Percentiles rank a stretch among this genome's conserved stretches.
phyloP scores from a whole-genome alignment of 2,113 vertebrate species.

The Indicator maculatus region DNA sequence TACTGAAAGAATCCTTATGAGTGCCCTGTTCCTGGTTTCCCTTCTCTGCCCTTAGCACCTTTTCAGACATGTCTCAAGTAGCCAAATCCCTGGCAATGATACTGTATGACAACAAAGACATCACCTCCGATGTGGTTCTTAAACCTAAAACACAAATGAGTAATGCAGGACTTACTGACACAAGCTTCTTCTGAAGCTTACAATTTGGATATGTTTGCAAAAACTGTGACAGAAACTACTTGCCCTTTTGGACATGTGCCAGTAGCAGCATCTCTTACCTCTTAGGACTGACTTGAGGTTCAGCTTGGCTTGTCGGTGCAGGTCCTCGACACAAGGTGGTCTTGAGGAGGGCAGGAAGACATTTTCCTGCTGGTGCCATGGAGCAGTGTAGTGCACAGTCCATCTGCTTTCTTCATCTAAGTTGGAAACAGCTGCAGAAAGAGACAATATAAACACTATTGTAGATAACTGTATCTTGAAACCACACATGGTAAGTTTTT shows the following conservation, averaged over 20 bases:
- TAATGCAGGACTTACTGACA: background rate
- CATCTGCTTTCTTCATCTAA: slow-evolving; percentile 97
- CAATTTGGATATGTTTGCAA: background rate
- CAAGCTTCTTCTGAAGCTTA: background rate
- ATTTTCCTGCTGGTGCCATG: slow-evolving; percentile 97
- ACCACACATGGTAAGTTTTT: accelerated
- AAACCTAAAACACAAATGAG: background rate
- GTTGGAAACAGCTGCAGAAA: slow-evolving; percentile 90
- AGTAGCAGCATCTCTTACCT: slow-evolving; percentile 78
- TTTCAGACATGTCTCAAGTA: background rate
- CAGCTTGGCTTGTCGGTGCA: slow-evolving; percentile 95
- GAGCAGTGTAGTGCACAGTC: slow-evolving; percentile 95
- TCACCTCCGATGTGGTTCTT: background rate
- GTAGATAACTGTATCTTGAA: background rate
- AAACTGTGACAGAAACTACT: background rate
- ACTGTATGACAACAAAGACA: background rate
- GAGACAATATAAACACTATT: background rate
- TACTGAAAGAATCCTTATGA: background rate
- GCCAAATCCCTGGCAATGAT: background rate
- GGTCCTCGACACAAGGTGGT: slow-evolving; percentile 92
- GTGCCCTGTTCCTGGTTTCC: background rate
- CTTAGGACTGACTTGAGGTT: slow-evolving; percentile 95
- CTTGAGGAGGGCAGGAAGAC: slow-evolving; percentile 91
- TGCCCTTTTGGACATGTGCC: background rate
- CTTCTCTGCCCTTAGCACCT: background rate